Evolutionary conservation across 1,140 invertebrate genomes (phyloP).

Genomic region (Drosophila setifemur): DNA sequence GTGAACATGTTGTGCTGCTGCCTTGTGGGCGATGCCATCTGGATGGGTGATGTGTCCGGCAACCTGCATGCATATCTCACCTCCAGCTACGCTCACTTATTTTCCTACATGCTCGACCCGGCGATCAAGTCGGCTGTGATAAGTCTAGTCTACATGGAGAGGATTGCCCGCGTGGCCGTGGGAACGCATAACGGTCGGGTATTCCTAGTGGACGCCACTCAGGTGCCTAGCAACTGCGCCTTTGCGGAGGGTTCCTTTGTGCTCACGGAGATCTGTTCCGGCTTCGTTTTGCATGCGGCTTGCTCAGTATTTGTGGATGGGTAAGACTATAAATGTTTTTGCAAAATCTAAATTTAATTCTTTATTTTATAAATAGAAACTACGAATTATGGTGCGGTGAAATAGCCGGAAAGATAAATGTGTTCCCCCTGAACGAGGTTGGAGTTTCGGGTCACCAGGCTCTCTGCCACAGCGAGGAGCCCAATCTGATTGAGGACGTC

Average conservation of each 20-base stretch:
- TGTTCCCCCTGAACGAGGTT: slow-evolving; percentile 86
- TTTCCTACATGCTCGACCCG: slow-evolving; percentile 84
- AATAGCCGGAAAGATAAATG: slow-evolving; percentile 88
- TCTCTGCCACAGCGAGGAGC: slow-evolving; percentile 76
- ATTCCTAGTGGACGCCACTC: slow-evolving; percentile 87
- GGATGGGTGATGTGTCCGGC: slow-evolving; percentile 93
- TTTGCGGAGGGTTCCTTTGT: slow-evolving; percentile 89
- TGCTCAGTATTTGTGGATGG: slow-evolving; percentile 83
- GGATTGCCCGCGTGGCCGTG: slow-evolving; percentile 88
- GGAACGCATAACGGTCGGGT: slow-evolving; percentile 89
- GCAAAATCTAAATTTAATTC: not conserved
- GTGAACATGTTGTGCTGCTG: slow-evolving; percentile 83
- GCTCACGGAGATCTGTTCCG: slow-evolving; percentile 89
- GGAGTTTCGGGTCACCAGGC: slow-evolving; percentile 85
- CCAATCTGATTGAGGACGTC: slow-evolving; percentile 82
- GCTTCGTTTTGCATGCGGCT: slow-evolving; percentile 85
- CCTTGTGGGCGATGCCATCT: slow-evolving; percentile 87
- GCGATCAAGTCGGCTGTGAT: slow-evolving; percentile 85
- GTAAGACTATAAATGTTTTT: slow-evolving; percentile 62
- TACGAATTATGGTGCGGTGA: slow-evolving; percentile 91
- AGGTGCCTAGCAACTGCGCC: slow-evolving; percentile 85
- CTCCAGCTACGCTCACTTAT: slow-evolving; percentile 84
- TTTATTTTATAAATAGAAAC: slow-evolving; percentile 73
- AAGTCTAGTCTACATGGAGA: slow-evolving; percentile 86
- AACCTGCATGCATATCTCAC: slow-evolving; percentile 90